A percentile compares a stretch with the other conserved stretches of the same genome.
Conservation (phyloP, 2,888 invertebrate genomes). For the Vesta saturnalis region DNA sequence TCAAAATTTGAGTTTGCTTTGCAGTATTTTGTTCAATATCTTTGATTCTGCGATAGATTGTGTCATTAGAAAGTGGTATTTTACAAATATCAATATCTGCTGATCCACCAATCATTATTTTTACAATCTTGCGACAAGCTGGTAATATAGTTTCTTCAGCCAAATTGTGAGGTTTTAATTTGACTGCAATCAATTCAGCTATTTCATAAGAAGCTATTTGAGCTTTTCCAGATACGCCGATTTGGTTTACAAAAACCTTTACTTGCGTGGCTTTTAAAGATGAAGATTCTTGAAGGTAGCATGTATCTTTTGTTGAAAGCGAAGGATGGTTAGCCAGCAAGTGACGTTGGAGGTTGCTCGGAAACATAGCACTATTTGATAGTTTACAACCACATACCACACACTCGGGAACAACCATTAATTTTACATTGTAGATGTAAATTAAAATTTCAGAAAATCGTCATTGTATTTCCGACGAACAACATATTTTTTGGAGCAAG, state of each 20-base stretch:
- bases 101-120: too few relatives aligned
- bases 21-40: too few relatives aligned
- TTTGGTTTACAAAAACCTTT: slow-evolving; percentile 32
- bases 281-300: slow-evolving; percentile 12
- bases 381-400: background rate
- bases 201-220: slow-evolving; percentile 1
- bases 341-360: slow-evolving; percentile 38
- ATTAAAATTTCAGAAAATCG: background rate
- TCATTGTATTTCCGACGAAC: slow-evolving; percentile 21
- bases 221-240: slow-evolving; percentile 20
- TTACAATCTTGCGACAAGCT: too few relatives aligned
- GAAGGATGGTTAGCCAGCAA: slow-evolving; percentile 34
- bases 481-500: slow-evolving; percentile 7
- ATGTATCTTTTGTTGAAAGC: slow-evolving; percentile 35
- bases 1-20: too few relatives aligned
- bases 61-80: too few relatives aligned
- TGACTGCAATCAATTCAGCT: background rate
- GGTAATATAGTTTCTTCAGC: too few relatives aligned
- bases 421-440: background rate
- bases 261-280: slow-evolving; percentile 9
- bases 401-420: slow-evolving; percentile 2
- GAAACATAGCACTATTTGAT: slow-evolving; percentile 37
- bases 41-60: too few relatives aligned
- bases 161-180: background rate
- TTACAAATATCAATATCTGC: too few relatives aligned